Base-by-base conservation (phyloP, 2,113 vertebrate genomes). In the Ondatra zibethicus region DNA sequence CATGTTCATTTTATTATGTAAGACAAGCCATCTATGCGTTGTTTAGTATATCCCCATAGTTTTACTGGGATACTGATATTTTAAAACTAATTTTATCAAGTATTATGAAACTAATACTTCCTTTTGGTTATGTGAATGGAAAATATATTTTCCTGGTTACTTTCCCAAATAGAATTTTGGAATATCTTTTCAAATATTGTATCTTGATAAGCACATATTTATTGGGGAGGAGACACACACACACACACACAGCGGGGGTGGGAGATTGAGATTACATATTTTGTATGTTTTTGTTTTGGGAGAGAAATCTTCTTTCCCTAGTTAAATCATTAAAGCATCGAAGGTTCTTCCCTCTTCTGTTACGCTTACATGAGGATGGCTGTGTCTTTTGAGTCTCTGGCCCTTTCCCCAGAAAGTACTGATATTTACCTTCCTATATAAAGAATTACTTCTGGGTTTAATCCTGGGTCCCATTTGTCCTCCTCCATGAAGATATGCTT, bases 321-420 rank as follows among this genome's bases (percentile, higher is more conserved):
- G n/a, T 88, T 82, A 90, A 84, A 19, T 63, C 29, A 80, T 82
- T 84, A 81, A 80, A 70, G 61, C 77, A 68, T 85, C 29, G 45
- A 70, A 58, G 84, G 84, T 89, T 50, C 84, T 61, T 84, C 92
- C 72, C 85, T 86, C 47, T 87, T 47, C 55, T 58, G 13, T 92
- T 55, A 55, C 61, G 42, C 61, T 65, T 58, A 63, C 70, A 97
- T 45, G 78, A 61, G 76, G 86, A n/a, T 75, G n/a, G 52, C 33
- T 66, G 29, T n/a, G 66, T 27, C 52, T n/a, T 92, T 77, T 91
- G 45, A 65, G 23, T 52, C 29, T 29, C 63, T 27, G 14, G 17
- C n/a, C 16, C 33, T 72, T 89, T 88, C 66, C 55, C 45, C n/a
- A 88, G 5, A 33, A 33, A 25, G 1, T 13, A 77, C 23, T 39